A percentile compares a stretch with the other conserved stretches of the same genome.
These are phyloP conservation scores for Rhagonycha fulva DNA, from an alignment of 2,888 invertebrate species.

Conservation along the genomic window DNA sequence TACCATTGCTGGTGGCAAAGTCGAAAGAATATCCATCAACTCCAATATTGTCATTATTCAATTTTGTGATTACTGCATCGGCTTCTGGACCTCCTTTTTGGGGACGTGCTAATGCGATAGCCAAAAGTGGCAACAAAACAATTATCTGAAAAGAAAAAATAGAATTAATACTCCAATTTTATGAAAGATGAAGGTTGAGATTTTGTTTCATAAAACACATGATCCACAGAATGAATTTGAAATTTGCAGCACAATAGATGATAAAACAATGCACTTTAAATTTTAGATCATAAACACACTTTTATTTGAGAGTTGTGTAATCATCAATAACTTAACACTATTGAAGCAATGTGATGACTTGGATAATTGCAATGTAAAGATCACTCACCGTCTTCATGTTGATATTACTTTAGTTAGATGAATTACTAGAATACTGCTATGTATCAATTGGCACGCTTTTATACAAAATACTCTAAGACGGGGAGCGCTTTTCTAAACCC, in stretches of 20 bases:
- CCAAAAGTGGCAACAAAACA: constrained; percentile 21
- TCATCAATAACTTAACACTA: background rate
- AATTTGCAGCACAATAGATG: background rate
- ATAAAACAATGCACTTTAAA: background rate
- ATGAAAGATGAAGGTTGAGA: background rate
- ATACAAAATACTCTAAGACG: constrained; percentile 13
- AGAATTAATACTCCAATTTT: background rate
- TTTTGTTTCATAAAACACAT: background rate
- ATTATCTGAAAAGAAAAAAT: constrained; percentile 18
- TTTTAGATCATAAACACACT: background rate
- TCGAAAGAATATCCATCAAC: constrained; percentile 63
- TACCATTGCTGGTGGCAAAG: constrained; percentile 56
- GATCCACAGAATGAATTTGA: background rate
- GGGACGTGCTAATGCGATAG: constrained; percentile 34
- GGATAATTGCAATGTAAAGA: constrained; percentile 13
- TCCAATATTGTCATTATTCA: constrained; percentile 63
- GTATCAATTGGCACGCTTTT: background rate
- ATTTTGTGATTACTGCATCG: constrained; percentile 63
- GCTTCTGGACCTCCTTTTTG: constrained; percentile 39
- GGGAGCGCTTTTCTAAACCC: constrained; percentile 23
- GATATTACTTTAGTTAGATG: constrained; percentile 1
- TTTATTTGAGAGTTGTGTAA: background rate
- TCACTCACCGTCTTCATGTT: constrained; percentile 39
- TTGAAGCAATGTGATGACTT: background rate
- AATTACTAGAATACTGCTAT: constrained; percentile 1